Evolutionary conservation across 2,888 invertebrate species (phyloP).

Genomic region (Dromius quadrimaculatus): DNA sequence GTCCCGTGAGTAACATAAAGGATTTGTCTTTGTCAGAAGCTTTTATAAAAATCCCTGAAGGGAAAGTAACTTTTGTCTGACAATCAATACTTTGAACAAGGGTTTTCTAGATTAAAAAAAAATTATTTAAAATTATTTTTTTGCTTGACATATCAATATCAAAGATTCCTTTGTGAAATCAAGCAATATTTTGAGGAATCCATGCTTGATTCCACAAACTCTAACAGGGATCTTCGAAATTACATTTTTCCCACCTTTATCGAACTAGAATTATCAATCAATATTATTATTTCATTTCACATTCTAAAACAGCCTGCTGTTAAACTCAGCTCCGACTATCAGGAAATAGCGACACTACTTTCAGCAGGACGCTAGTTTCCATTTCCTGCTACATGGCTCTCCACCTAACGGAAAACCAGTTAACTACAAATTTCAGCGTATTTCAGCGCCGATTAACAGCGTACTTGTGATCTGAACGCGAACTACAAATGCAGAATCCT

Average conservation of each 20-base stretch:
- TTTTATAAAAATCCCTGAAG: no score
- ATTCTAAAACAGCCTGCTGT: neutral
- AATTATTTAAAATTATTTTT: no score
- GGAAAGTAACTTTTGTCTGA: no score
- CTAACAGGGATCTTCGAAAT: neutral
- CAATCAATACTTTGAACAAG: no score
- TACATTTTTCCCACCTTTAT: no score
- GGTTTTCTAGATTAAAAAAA: no score
- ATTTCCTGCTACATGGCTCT: neutral
- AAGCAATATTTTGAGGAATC: neutral
- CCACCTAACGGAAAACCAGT: slow-evolving; percentile 11
- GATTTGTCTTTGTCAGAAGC: no score
- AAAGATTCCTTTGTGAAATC: no score
- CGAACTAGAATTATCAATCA: no score
- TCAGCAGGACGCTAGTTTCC: neutral
- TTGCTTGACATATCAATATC: no score
- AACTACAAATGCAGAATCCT: slow-evolving; percentile 13
- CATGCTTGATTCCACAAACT: neutral
- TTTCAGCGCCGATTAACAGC: neutral
- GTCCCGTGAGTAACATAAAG: no score
- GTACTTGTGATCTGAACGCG: neutral
- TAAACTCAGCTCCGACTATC: neutral
- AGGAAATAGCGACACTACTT: neutral
- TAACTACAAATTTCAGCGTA: neutral
- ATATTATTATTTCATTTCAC: no score